Conservation (phyloP, 2,888 invertebrate species). For the Eumerus sabulonum region DNA sequence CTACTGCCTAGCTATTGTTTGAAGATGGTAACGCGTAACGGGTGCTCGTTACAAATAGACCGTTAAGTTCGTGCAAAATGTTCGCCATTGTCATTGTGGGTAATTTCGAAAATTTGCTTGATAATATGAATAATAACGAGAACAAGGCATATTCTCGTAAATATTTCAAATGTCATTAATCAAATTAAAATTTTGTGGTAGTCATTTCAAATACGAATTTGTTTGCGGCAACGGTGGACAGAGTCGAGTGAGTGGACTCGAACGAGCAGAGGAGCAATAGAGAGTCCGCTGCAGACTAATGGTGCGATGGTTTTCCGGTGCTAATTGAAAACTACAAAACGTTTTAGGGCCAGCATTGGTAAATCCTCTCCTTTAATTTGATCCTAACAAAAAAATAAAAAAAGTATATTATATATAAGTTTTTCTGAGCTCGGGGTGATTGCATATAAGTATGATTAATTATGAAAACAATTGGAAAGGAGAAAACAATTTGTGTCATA, state of each 20-base stretch:
- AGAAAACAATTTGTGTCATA: conserved; percentile 45
- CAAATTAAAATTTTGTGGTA: conserved; percentile 25
- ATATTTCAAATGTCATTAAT: conserved; percentile 57
- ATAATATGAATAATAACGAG: conserved; percentile 45
- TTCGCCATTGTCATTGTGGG: conserved; percentile 45
- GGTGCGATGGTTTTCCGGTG: conserved; percentile 34
- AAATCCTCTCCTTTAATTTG: conserved; percentile 26
- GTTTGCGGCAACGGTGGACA: not conserved
- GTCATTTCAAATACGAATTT: not conserved
- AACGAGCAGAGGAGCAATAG: no score
- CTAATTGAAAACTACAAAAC: conserved; percentile 57
- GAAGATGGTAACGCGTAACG: no score
- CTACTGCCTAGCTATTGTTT: no score
- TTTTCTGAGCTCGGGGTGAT: conserved; percentile 8
- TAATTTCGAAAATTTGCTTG: conserved; percentile 48
- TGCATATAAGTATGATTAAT: conserved; percentile 46
- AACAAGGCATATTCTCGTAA: conserved; percentile 35
- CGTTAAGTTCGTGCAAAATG: conserved; percentile 3
- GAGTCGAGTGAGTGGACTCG: not conserved
- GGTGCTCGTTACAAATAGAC: no score
- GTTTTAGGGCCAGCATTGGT: conserved; percentile 34
- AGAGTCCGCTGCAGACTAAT: not conserved
- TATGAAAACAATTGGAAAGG: conserved; percentile 45
- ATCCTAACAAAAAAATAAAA: not conserved
- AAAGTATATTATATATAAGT: not conserved